Percentiles rank a stretch among this genome's conserved stretches.
Conservation (phyloP, 2,797 vertebrate genomes). For the Crypturellus tataupa region DNA sequence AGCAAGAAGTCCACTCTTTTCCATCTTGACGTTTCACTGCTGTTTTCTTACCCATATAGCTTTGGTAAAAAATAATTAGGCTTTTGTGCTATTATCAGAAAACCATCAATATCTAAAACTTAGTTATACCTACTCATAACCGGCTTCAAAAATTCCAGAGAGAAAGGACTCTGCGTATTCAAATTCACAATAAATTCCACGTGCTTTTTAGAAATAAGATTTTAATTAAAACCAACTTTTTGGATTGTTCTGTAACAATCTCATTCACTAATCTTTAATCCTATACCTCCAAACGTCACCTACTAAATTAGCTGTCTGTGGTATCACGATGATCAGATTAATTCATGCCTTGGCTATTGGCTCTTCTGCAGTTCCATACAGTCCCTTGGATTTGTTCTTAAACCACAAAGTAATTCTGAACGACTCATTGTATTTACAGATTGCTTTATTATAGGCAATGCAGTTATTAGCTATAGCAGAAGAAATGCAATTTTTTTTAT, state of each 20-base stretch:
- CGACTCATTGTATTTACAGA: neutral
- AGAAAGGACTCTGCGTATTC: neutral
- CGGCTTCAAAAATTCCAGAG: neutral
- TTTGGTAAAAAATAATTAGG: conserved; percentile 1
- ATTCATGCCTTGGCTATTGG: neutral
- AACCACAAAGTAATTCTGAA: neutral
- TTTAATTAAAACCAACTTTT: conserved; percentile 13
- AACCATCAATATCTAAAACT: neutral
- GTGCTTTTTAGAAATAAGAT: neutral
- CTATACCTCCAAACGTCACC: neutral
- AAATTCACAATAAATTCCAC: neutral
- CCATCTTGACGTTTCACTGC: neutral
- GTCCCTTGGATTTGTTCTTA: neutral
- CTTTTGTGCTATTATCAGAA: neutral
- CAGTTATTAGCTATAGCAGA: neutral
- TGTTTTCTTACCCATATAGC: neutral
- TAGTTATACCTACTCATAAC: neutral
- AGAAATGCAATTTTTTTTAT: neutral
- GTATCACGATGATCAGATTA: neutral
- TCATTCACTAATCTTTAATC: conserved; percentile 33
- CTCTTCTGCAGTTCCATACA: neutral
- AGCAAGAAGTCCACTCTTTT: neutral
- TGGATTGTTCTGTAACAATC: conserved; percentile 6
- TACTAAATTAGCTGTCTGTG: conserved; percentile 4
- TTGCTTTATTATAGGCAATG: neutral